Conservation (phyloP, 2,797 vertebrate species). For the Clamator glandarius region DNA sequence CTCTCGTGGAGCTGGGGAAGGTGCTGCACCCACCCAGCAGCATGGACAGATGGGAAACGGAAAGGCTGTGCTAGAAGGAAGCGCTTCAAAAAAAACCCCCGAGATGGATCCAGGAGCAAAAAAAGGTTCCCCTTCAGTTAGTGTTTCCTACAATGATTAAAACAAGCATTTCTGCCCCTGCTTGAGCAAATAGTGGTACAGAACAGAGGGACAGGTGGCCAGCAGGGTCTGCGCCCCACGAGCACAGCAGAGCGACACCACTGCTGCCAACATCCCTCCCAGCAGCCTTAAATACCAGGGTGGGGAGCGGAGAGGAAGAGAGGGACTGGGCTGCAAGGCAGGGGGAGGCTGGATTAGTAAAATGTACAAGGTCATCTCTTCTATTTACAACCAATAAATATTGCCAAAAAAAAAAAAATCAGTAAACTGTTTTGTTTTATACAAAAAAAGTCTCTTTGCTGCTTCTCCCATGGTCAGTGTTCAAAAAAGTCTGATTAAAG, state of each 20-base stretch:
- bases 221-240: rapidly evolving
- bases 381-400: constrained; percentile 89
- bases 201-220: not conserved
- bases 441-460: constrained; percentile 56
- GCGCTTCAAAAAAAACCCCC: not conserved
- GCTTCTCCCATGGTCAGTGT: constrained; percentile 32
- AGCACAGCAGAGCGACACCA: not conserved
- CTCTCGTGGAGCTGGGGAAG: not conserved
- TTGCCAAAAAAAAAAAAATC: constrained; percentile 33
- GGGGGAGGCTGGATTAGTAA: constrained; percentile 72
- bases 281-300: constrained; percentile 44
- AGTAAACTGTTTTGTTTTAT: constrained; percentile 74
- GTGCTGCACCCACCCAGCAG: rapidly evolving
- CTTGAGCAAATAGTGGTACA: not conserved
- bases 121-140: constrained; percentile 23
- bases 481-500: constrained; percentile 33
- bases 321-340: constrained; percentile 32
- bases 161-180: not conserved
- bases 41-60: rapidly evolving
- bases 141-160: constrained; percentile 51
- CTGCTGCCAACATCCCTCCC: not conserved
- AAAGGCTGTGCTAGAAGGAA: not conserved
- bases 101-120: not conserved
- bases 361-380: constrained; percentile 78
- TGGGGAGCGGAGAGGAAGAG: not conserved